Conservation (phyloP, 2,888 invertebrate species). For the Mimas tiliae region DNA sequence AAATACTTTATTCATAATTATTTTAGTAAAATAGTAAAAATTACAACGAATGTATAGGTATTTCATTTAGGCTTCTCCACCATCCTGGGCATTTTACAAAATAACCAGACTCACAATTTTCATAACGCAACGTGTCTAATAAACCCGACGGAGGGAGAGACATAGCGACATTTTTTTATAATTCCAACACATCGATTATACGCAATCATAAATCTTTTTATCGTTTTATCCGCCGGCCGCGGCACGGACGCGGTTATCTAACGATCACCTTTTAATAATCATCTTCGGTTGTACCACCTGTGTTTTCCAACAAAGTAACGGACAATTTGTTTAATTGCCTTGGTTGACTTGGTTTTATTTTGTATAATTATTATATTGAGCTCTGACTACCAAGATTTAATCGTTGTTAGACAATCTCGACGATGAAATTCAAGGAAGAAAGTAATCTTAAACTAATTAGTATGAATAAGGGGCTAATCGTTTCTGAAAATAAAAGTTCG, state of each 20-base stretch:
- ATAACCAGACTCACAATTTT: not conserved
- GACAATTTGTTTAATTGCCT: constrained; percentile 2
- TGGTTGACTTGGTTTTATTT: not conserved
- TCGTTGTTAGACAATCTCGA: not conserved
- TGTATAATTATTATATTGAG: not conserved
- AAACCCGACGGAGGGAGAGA: not conserved
- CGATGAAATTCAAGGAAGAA: not conserved
- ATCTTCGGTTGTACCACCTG: not conserved
- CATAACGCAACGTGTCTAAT: not conserved
- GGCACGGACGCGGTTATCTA: constrained; percentile 1
- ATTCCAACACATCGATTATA: not conserved
- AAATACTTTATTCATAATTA: no score
- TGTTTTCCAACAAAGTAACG: not conserved
- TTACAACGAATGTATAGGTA: no score
- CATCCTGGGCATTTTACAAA: not conserved
- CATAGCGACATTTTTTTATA: not conserved
- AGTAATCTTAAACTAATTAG: not conserved
- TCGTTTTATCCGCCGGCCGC: constrained; percentile 11
- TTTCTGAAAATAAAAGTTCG: no score
- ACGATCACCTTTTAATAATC: constrained; percentile 5
- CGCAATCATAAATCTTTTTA: constrained; percentile 15
- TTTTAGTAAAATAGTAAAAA: no score
- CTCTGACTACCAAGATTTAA: not conserved
- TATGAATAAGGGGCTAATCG: no score
- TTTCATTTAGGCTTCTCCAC: no score